Evolutionary conservation across 2,113 vertebrate genomes (phyloP).

Genomic region (Gallinago undulata): DNA sequence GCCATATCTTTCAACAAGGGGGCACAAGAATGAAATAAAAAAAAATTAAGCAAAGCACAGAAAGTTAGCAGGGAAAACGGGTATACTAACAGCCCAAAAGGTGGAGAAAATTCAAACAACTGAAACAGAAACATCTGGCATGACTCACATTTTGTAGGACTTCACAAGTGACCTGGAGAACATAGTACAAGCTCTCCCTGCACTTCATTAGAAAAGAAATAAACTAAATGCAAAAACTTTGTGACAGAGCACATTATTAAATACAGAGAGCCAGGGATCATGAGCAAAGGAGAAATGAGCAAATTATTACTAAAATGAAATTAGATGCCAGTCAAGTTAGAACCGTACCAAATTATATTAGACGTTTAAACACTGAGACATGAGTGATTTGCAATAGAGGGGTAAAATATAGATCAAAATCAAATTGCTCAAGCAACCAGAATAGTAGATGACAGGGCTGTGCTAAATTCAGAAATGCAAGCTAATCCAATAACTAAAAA

Average conservation of each 20-base stretch:
- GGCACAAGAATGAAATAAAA: background rate
- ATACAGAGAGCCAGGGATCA: background rate
- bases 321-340: constrained; percentile 4
- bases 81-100: background rate
- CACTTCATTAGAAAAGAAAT: background rate
- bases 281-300: background rate
- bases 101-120: background rate
- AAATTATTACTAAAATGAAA: constrained; percentile 30
- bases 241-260: background rate
- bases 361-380: background rate
- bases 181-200: background rate
- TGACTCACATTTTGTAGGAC: background rate
- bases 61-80: background rate
- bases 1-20: background rate
- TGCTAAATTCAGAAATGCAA: background rate
- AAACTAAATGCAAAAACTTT: background rate
- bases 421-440: background rate
- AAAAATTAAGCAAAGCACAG: background rate
- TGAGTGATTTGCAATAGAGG: background rate
- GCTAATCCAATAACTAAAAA: constrained; percentile 40
- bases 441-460: background rate
- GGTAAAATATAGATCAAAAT: constrained; percentile 22
- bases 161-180: background rate
- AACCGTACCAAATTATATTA: background rate
- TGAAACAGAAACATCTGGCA: background rate